Evolutionary conservation across 2,113 vertebrate genomes (phyloP).

Genomic region (Phaethornis superciliosus): DNA sequence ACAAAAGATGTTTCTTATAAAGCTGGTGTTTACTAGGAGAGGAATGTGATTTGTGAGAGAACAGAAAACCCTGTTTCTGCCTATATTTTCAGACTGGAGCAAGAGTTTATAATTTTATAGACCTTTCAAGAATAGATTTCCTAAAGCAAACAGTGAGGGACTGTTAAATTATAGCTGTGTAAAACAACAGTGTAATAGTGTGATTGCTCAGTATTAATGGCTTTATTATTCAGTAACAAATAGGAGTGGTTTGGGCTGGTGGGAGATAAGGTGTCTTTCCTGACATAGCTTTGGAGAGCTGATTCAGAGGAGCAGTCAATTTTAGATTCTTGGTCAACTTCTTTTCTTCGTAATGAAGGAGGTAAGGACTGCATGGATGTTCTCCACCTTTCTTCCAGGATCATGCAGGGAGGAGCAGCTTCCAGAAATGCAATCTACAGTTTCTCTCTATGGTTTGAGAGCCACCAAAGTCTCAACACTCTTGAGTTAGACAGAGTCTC

Average conservation of each 20-base stretch:
- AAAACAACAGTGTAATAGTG: neutral
- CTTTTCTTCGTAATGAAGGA: neutral
- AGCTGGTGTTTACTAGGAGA: slow-evolving; percentile 15
- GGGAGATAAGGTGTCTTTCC: neutral
- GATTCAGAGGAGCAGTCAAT: neutral
- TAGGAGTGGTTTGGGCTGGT: slow-evolving; percentile 2
- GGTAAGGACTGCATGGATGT: neutral
- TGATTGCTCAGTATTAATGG: slow-evolving; percentile 17
- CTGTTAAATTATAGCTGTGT: slow-evolving; percentile 15
- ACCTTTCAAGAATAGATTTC: slow-evolving; percentile 42
- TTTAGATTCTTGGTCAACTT: neutral
- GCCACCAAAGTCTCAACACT: accelerated
- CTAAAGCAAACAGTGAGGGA: slow-evolving; percentile 48
- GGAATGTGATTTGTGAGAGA: neutral
- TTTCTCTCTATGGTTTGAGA: neutral
- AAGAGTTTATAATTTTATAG: slow-evolving; percentile 52
- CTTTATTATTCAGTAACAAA: slow-evolving; percentile 23
- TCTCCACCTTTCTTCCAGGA: neutral
- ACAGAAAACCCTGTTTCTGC: neutral
- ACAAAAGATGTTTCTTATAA: slow-evolving; percentile 55
- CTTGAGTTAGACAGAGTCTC: neutral
- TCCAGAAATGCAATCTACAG: neutral
- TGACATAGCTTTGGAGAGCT: neutral
- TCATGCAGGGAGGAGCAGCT: neutral
- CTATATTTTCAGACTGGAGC: neutral